Percentiles rank a stretch among this genome's conserved stretches.
Evolutionary conservation across 2,797 vertebrate species (phyloP).

Genomic region (Graptemys geographica): DNA sequence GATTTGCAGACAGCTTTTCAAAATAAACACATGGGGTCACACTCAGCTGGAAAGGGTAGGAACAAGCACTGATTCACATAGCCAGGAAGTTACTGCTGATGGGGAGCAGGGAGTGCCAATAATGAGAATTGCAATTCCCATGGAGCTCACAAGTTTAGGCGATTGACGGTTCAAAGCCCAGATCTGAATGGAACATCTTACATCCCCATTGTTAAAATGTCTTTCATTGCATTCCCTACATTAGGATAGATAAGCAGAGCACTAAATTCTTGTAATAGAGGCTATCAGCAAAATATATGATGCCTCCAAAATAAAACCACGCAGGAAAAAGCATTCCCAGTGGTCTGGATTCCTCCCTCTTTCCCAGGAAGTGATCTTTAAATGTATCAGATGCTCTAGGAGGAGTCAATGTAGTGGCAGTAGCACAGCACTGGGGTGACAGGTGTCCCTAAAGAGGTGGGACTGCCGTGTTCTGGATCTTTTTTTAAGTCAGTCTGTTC

Average conservation of each 20-base stretch:
- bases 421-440: fast-evolving
- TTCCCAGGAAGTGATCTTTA: background rate
- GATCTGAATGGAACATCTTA: background rate
- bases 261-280: background rate
- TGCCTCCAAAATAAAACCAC: background rate
- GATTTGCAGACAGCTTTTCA: conserved; percentile 35
- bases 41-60: conserved; percentile 1
- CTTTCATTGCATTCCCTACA: conserved; percentile 26
- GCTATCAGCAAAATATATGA: background rate
- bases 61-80: background rate
- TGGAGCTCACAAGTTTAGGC: background rate
- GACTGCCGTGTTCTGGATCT: background rate
- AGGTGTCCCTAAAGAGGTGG: background rate
- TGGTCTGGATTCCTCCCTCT: background rate
- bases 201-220: background rate
- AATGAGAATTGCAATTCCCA: background rate
- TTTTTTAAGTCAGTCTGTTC: fast-evolving
- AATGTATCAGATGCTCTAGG: background rate
- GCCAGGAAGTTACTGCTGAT: conserved; percentile 19
- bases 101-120: conserved; percentile 1
- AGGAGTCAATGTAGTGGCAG: background rate
- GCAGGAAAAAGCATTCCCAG: background rate
- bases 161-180: background rate
- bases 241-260: background rate
- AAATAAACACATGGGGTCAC: conserved; percentile 7